Evolutionary conservation across 2,113 vertebrate species (phyloP), one percentile per base, ranked within the genome.

Genomic region (Montifringilla adamsi): DNA sequence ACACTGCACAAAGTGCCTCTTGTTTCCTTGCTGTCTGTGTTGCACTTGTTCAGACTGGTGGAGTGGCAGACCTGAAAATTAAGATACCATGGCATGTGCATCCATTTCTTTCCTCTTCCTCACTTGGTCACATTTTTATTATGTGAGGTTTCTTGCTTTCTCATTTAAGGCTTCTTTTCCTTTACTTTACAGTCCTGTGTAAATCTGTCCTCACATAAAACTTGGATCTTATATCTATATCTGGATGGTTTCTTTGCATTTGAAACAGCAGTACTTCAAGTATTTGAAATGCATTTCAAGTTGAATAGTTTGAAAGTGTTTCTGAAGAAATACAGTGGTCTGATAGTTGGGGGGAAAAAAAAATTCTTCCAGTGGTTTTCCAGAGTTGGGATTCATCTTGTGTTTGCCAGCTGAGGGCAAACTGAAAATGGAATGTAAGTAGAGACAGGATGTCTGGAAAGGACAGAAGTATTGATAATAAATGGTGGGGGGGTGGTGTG

Each of bases 21-120:
- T 96, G 88, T 96, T 96, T 31, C 47, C 68, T 77, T 52, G 22
- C 66, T 77, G 7, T 55, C 62, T 93, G 56, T 47, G 56, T 81
- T 89, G 39, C 24, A 16, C 66, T 91, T 94, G 59, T 55, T 84
- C 55, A 35, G 17, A 15, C 56, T 77, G 55, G 62, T 90, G 81
- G 64, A 64, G 50, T 22, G 70, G 31, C 67, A 63, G 53, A 90
- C 69, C 60, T 95, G 70, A 49, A 91, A 74, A 39, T 44, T 26
- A 84, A 60, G 59, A 47, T 77, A 59, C 33, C 7, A 1, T 62
- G 37, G 19, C 52, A 21, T 37, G 24, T 66, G 26, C 63, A 33
- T 91, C 23, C 53, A 7, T 79, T 94, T 77, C 41, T 53, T 53
- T 64, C 10, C 7, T 70, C 63, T 75, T 85, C 16, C 14, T 73